Evolutionary conservation across 2,113 vertebrate genomes (phyloP).

Genomic region (Apodemus speciosus): DNA sequence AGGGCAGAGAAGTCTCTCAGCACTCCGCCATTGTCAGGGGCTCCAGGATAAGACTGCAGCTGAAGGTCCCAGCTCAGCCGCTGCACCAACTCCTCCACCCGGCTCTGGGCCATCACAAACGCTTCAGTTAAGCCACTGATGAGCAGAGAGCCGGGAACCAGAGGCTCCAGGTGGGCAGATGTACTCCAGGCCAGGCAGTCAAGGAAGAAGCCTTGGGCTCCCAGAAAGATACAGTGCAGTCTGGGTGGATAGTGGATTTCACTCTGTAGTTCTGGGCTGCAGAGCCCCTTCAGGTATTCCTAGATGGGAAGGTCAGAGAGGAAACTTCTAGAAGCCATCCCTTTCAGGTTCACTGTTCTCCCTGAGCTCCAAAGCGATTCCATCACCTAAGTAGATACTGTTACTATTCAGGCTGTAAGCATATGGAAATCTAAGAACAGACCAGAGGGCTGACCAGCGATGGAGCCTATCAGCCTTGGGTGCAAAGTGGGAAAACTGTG

Average conservation of each 20-base stretch:
- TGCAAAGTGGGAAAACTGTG: not conserved
- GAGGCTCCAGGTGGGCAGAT: slow-evolving; percentile 88
- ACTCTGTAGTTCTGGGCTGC: slow-evolving; percentile 89
- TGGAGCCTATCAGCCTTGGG: not conserved
- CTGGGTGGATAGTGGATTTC: slow-evolving; percentile 87
- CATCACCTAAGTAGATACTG: not conserved
- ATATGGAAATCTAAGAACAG: slow-evolving; percentile 4
- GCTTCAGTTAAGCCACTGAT: slow-evolving; percentile 90
- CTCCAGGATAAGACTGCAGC: slow-evolving; percentile 55
- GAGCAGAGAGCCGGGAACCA: slow-evolving; percentile 82
- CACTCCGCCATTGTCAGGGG: slow-evolving; percentile 35
- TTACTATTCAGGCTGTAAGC: slow-evolving; percentile 13
- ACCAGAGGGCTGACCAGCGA: not conserved
- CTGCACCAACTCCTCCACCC: slow-evolving; percentile 81
- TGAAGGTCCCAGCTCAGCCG: slow-evolving; percentile 73
- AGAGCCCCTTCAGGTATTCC: slow-evolving; percentile 92
- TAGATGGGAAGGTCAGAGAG: slow-evolving; percentile 63
- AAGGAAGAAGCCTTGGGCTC: slow-evolving; percentile 89
- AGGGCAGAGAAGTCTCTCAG: slow-evolving; percentile 85
- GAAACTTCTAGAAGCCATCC: slow-evolving; percentile 54
- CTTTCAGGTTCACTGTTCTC: not conserved
- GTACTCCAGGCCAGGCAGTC: slow-evolving; percentile 90
- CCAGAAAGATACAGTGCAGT: slow-evolving; percentile 91
- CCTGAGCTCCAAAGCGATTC: not conserved
- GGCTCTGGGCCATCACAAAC: slow-evolving; percentile 91